phyloP scores from a whole-genome alignment of 2,797 vertebrate genomes.

The Crenuchus spilurus region DNA sequence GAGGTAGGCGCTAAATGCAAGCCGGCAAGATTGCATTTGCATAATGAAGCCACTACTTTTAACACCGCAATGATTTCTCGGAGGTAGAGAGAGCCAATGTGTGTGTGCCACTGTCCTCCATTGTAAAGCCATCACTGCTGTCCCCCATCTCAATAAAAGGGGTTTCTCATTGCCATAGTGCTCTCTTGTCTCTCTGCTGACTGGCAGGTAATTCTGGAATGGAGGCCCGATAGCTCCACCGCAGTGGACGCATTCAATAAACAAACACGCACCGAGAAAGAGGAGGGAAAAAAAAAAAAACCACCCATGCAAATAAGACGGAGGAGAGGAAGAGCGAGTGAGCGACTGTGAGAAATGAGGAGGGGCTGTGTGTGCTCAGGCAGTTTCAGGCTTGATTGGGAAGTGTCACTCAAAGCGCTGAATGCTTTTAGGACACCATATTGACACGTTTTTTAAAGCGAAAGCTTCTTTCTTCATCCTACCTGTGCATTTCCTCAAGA shows the following conservation, averaged over 20 bases:
- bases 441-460: neutral
- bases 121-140: constrained; percentile 50
- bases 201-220: constrained; percentile 53
- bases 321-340: constrained; percentile 26
- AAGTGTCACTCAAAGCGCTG: constrained; percentile 57
- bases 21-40: constrained; percentile 71
- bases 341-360: constrained; percentile 37
- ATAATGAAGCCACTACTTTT: constrained; percentile 78
- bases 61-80: constrained; percentile 74
- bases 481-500: neutral
- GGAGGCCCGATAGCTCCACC: constrained; percentile 62
- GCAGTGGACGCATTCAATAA: constrained; percentile 74
- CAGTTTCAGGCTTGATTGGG: constrained; percentile 59
- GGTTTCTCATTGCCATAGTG: constrained; percentile 47
- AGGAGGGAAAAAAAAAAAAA: constrained; percentile 9
- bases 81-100: constrained; percentile 57
- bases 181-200: constrained; percentile 43
- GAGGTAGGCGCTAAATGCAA: constrained; percentile 67
- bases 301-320: constrained; percentile 67
- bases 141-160: constrained; percentile 58
- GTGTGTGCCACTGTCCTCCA: constrained; percentile 41
- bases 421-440: neutral
- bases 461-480: neutral
- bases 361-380: constrained; percentile 32
- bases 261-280: constrained; percentile 43